Conservation (phyloP, 2,888 invertebrate species). For the Caenorhabditis sp. region DNA sequence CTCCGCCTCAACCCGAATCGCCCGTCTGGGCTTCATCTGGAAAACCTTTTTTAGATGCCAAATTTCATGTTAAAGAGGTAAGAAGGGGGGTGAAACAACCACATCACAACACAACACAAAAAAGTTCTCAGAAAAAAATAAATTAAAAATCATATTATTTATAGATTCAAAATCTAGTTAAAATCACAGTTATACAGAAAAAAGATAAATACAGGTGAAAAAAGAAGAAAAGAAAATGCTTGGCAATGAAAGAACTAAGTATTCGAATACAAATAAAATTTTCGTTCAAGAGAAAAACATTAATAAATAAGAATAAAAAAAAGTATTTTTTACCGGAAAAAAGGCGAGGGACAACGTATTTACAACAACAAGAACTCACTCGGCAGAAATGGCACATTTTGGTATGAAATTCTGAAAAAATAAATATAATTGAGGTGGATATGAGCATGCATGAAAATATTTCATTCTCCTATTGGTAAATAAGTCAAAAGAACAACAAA, state of each 20-base stretch:
- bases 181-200: no score
- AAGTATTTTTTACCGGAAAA: no score
- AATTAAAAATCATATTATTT: neutral
- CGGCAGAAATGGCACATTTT: no score
- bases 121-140: neutral
- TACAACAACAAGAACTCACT: neutral
- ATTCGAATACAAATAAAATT: neutral
- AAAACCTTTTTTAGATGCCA: neutral
- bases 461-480: no score
- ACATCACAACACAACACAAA: neutral
- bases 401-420: neutral
- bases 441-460: no score
- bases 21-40: constrained; percentile 17
- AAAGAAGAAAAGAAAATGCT: no score
- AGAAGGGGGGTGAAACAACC: neutral
- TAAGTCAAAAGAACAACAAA: no score
- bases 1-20: constrained; percentile 11
- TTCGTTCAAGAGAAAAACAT: neutral
- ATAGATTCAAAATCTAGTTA: no score
- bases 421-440: neutral
- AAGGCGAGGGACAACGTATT: neutral
- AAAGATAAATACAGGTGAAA: no score
- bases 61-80: constrained; percentile 2
- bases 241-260: no score
- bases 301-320: neutral